Evolutionary conservation across 92 coral and sea anemone species (phyloP).

Genomic region (Parazoanthus darwini): DNA sequence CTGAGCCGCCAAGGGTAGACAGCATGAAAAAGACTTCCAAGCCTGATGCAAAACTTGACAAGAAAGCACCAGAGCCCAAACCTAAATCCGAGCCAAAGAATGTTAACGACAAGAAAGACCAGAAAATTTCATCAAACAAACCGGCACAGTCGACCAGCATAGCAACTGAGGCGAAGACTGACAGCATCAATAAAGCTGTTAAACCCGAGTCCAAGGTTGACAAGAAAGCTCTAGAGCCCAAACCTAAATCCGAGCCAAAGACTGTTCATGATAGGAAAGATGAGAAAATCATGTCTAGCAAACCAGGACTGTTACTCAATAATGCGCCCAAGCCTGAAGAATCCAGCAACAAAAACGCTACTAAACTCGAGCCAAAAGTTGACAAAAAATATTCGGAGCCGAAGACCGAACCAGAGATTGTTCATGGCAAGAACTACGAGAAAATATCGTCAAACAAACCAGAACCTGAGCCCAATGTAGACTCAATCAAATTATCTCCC

Average conservation of each 20-base stretch:
- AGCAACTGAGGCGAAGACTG: background rate
- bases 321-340: background rate
- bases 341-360: background rate
- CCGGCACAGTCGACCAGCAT: background rate
- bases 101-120: background rate
- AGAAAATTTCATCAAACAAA: slow-evolving; percentile 13
- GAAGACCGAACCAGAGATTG: background rate
- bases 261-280: background rate
- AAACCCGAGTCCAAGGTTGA: background rate
- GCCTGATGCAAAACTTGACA: background rate
- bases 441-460: background rate
- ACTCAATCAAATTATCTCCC: slow-evolving; percentile 1
- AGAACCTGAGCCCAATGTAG: background rate
- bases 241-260: slow-evolving; percentile 11
- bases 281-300: background rate
- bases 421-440: background rate
- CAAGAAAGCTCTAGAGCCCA: background rate
- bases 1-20: background rate
- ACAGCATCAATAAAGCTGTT: background rate
- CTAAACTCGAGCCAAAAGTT: background rate
- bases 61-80: background rate
- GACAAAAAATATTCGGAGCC: background rate
- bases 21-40: background rate
- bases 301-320: background rate
- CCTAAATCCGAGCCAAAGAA: background rate